Percentiles rank a stretch among this genome's conserved stretches.
phyloP scores from a whole-genome alignment of 2,888 invertebrate species.

The Leptinotarsa rubiginosa region DNA sequence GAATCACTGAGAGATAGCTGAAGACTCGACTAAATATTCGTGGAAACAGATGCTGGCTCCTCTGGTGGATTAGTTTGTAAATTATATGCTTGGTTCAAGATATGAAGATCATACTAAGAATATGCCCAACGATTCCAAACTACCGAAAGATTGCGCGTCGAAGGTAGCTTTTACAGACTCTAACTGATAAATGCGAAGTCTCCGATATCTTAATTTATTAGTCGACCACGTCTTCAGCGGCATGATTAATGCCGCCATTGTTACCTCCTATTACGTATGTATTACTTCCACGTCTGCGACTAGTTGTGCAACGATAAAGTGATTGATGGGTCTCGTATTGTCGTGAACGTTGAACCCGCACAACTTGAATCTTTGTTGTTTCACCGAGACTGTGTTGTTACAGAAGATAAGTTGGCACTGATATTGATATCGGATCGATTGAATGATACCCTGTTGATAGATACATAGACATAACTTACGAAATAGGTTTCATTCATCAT shows the following conservation, averaged over 20 bases:
- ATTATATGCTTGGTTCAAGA: too few relatives aligned
- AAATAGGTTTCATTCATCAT: too few relatives aligned
- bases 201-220: constrained; percentile 19
- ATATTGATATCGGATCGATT: not conserved
- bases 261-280: constrained; percentile 24
- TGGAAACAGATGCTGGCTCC: too few relatives aligned
- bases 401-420: not conserved
- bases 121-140: not conserved
- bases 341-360: constrained; percentile 25
- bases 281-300: constrained; percentile 17
- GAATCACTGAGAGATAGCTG: too few relatives aligned
- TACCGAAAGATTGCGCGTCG: not conserved
- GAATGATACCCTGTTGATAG: too few relatives aligned
- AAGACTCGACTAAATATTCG: too few relatives aligned
- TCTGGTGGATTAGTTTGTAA: too few relatives aligned
- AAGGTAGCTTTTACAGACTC: not conserved
- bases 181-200: not conserved
- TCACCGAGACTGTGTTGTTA: not conserved
- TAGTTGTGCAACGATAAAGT: constrained; percentile 16
- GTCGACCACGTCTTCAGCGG: constrained; percentile 2
- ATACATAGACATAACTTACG: too few relatives aligned
- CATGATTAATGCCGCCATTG: constrained; percentile 25
- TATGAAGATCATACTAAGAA: not conserved
- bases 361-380: not conserved
- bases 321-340: constrained; percentile 27